Evolutionary conservation across 2,888 invertebrate genomes (phyloP).

Genomic region (Lissonota sp.): DNA sequence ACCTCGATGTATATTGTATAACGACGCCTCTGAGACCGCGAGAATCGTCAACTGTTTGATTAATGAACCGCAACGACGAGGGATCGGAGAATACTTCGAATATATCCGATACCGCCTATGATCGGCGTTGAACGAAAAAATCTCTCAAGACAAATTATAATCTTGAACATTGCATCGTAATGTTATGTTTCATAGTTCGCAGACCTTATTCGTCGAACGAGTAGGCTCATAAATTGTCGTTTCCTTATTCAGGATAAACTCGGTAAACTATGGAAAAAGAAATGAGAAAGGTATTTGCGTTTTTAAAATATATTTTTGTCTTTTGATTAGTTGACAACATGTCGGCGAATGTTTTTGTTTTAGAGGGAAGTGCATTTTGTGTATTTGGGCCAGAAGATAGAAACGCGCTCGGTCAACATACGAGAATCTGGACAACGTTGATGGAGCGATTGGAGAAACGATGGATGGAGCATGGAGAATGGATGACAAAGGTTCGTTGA

Average conservation of each 20-base stretch:
- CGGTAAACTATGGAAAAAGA: no score
- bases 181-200: no score
- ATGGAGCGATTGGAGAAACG: constrained; percentile 22
- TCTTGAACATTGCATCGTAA: no score
- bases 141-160: no score
- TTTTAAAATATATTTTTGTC: no score
- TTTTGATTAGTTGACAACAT: no score
- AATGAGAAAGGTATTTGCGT: no score
- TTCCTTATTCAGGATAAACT: no score
- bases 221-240: no score
- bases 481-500: constrained; percentile 42
- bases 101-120: not conserved
- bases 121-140: no score
- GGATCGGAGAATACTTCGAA: constrained; percentile 5
- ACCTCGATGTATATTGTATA: not conserved
- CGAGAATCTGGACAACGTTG: constrained; percentile 2
- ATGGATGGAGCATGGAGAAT: constrained; percentile 33
- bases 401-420: constrained; percentile 25
- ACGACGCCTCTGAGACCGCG: constrained; percentile 1
- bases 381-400: constrained; percentile 14
- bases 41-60: constrained; percentile 22
- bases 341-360: no score
- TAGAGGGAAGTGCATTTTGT: not conserved
- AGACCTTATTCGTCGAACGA: no score
- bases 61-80: constrained; percentile 16